Evolutionary conservation across 2,888 invertebrate species (phyloP), one percentile per base, ranked within the genome.

Genomic region (Epicampocera succincta): DNA sequence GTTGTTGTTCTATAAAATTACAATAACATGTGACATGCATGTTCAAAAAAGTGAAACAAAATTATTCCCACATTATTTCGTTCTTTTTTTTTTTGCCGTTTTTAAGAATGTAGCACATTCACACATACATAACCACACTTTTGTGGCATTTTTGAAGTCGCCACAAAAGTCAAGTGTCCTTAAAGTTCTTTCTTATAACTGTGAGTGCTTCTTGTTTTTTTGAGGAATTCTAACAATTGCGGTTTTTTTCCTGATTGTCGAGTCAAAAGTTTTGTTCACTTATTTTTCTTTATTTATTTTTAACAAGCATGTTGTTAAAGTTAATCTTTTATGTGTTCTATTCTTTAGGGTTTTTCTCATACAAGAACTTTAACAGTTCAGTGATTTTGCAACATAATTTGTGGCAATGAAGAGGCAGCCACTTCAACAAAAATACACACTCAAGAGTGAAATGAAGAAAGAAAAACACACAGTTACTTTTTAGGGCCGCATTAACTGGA

Each of bases 91-190:
- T 29, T 29, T 29, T 29, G 3, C 3, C 29, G 29, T 4, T 50
- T 61, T 11, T 38, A 61, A 60, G 50, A 69, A 63, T 54, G 40
- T 66, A 6, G 50, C 72, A 61, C 61, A 72, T 61, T 58, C 72
- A 52, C 73, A 74, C 48, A 65, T 12, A 48, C 46, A 54, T 60
- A 21, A 52, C 42, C 60, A 76, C 65, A 72, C 54, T 79, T 33
- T 74, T 29, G 54, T 48, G 42, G 63, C 46, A 48, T 74, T 61
- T 69, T 11, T 69, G 17, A 63, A 80, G 78, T 76, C 66, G 76
- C 77, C 77, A 68, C 77, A 81, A 66, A 33, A 73, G 72, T 81
- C 77, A 81, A 81, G 81, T 77, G 81, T 81, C 81, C 81, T 81
- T 73, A 73, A 73, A 56, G 72, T 44, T 42, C 42, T 69, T 66